Conservation (phyloP, 2,797 vertebrate genomes). For the Tapirus indicus region DNA sequence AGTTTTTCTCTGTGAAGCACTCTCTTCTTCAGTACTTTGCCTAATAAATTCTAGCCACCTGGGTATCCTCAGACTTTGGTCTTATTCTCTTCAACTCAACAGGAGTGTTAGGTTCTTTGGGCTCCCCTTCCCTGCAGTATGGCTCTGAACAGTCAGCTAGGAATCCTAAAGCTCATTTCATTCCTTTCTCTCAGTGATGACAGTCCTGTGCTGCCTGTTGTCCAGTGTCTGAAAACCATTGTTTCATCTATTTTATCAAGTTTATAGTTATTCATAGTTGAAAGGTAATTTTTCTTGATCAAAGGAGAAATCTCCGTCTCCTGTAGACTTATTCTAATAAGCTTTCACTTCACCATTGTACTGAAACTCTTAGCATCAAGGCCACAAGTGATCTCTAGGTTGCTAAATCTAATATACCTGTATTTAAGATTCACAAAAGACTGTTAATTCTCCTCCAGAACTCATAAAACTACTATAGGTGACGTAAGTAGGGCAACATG, state of each 20-base stretch:
- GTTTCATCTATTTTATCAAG: neutral
- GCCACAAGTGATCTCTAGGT: neutral
- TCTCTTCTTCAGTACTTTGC: neutral
- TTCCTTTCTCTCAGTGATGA: neutral
- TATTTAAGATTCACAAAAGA: slow-evolving; percentile 25
- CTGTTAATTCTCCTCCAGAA: neutral
- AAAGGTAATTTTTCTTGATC: slow-evolving; percentile 12
- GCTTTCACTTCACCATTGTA: neutral
- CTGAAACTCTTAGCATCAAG: neutral
- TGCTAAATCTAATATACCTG: neutral
- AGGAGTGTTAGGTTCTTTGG: neutral
- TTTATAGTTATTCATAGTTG: neutral
- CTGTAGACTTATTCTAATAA: neutral
- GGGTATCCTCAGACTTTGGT: neutral
- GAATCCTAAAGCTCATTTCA: neutral
- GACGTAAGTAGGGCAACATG: neutral
- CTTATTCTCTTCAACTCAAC: neutral
- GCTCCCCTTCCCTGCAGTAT: neutral
- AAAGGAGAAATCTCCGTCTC: neutral
- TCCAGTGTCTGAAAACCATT: neutral
- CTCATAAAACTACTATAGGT: neutral
- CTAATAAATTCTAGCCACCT: neutral
- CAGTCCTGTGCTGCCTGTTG: neutral
- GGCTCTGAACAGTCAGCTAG: neutral
- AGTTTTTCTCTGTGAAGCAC: neutral